phyloP scores from a whole-genome alignment of 2,113 vertebrate genomes.

The Alectura lathami region DNA sequence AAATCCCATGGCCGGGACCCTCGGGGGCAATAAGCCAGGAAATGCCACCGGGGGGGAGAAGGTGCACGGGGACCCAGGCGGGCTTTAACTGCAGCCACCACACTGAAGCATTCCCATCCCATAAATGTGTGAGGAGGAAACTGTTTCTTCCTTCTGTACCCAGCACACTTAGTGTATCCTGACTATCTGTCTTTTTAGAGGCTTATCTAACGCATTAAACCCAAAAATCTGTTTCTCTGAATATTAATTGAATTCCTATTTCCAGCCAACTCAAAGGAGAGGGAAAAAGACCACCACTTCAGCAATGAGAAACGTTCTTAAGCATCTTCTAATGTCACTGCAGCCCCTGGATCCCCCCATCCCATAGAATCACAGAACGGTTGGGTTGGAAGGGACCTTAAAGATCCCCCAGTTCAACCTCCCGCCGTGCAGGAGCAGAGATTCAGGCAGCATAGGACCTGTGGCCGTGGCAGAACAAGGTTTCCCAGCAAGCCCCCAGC shows the following conservation, averaged over 20 bases:
- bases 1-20: rapidly evolving
- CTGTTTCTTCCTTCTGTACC: not conserved
- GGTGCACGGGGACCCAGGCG: no score
- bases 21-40: not conserved
- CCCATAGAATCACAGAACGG: no score
- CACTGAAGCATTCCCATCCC: not conserved
- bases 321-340: not conserved
- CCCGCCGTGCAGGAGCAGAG: not conserved
- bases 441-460: no score
- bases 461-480: not conserved
- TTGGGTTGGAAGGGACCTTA: no score
- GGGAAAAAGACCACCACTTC: not conserved
- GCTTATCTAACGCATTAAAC: not conserved
- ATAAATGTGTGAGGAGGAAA: not conserved
- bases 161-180: rapidly evolving
- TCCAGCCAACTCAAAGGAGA: not conserved
- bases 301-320: not conserved
- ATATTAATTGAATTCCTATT: not conserved
- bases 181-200: not conserved
- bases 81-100: not conserved
- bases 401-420: no score
- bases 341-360: not conserved
- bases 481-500: not conserved
- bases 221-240: not conserved
- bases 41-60: not conserved